Evolutionary conservation across 2,888 invertebrate genomes (phyloP).

Genomic region (Eupithecia insigniata): DNA sequence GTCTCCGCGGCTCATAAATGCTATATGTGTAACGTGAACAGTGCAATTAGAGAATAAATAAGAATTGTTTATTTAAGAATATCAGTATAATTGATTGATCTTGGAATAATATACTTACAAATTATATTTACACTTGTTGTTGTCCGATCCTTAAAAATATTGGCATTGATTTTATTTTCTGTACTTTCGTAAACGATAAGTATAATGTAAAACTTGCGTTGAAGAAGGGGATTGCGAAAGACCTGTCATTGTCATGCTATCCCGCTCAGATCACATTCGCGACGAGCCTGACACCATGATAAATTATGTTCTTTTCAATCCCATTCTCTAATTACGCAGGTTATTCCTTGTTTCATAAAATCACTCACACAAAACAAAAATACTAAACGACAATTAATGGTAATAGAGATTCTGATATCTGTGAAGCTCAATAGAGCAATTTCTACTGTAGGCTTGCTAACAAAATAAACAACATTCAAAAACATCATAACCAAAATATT

Average conservation of each 20-base stretch:
- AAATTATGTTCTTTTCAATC: not conserved
- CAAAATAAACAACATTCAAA: not conserved
- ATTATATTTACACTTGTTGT: constrained; percentile 33
- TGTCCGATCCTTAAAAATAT: constrained; percentile 15
- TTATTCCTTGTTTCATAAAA: not conserved
- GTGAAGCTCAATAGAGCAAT: constrained; percentile 6
- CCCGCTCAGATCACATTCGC: no score
- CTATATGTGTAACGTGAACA: constrained; percentile 17
- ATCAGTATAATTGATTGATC: constrained; percentile 28
- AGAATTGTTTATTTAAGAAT: constrained; percentile 23
- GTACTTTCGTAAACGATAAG: not conserved
- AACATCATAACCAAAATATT: not conserved
- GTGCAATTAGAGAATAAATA: constrained; percentile 23
- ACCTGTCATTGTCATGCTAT: not conserved
- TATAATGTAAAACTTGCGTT: not conserved
- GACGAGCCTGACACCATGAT: not conserved
- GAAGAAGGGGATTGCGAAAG: not conserved
- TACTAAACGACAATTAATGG: not conserved
- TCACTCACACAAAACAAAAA: not conserved
- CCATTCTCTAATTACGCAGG: not conserved
- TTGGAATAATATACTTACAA: constrained; percentile 26
- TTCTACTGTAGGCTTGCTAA: not conserved
- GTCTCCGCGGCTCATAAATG: not conserved
- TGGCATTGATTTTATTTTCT: constrained; percentile 10
- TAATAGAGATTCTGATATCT: not conserved